A percentile compares a stretch with the other conserved stretches of the same genome.
Conservation (phyloP, 2,888 invertebrate genomes). For the Yponomeuta evonymella region DNA sequence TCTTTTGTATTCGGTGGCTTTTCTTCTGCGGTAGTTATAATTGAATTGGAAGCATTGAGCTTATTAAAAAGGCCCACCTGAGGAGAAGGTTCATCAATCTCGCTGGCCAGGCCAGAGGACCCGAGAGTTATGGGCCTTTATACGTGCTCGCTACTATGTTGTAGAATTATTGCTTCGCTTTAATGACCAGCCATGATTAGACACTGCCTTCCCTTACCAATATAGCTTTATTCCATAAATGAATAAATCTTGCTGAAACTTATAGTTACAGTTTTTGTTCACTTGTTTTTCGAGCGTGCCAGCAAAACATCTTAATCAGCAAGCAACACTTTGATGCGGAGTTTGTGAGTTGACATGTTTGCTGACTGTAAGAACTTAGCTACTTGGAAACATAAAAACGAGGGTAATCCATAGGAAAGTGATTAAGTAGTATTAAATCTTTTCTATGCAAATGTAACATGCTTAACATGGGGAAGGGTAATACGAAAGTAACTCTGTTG, state of each 20-base stretch:
- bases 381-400: too few relatives aligned
- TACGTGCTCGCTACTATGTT: constrained; percentile 67
- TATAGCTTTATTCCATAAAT: constrained; percentile 65
- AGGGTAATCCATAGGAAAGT: too few relatives aligned
- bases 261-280: background rate
- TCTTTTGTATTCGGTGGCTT: background rate
- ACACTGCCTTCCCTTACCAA: constrained; percentile 51
- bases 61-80: constrained; percentile 68
- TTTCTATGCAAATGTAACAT: too few relatives aligned
- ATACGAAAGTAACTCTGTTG: too few relatives aligned
- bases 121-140: constrained; percentile 68
- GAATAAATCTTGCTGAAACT: constrained; percentile 53
- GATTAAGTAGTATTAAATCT: too few relatives aligned
- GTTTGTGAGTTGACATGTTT: background rate
- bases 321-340: background rate
- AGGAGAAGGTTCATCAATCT: constrained; percentile 69
- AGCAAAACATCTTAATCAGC: background rate
- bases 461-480: too few relatives aligned
- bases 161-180: constrained; percentile 66
- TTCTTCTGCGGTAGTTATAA: constrained; percentile 20
- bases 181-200: constrained; percentile 69
- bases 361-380: background rate
- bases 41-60: constrained; percentile 36
- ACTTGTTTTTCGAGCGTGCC: background rate
- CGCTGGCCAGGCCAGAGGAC: constrained; percentile 55